These are phyloP conservation scores for Dipus sagitta DNA, from an alignment of 2,797 vertebrate genomes.

Conservation along the genomic window DNA sequence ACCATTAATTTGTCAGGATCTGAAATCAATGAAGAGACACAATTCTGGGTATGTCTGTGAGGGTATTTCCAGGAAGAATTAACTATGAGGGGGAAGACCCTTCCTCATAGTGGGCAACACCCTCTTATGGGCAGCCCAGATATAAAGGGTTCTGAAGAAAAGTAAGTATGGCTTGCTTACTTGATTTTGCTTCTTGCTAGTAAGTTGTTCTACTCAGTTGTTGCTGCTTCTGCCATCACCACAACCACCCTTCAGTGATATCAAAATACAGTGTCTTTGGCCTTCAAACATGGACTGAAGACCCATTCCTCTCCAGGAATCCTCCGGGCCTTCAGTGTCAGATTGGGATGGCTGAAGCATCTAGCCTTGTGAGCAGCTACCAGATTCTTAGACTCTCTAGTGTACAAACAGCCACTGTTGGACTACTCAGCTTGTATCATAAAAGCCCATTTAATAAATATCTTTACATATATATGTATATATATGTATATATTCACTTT, in stretches of 20 bases:
- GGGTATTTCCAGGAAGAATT: background rate
- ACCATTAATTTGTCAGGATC: background rate
- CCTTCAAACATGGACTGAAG: background rate
- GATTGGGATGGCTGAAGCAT: background rate
- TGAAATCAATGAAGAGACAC: background rate
- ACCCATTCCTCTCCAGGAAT: background rate
- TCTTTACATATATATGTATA: no score
- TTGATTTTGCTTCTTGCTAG: background rate
- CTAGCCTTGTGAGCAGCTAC: background rate
- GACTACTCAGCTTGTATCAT: background rate
- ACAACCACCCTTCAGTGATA: background rate
- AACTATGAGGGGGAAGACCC: no score
- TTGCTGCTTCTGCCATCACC: background rate
- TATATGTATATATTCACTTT: no score
- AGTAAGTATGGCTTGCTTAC: background rate
- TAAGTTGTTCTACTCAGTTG: background rate
- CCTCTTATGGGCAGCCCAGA: background rate
- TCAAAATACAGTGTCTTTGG: background rate
- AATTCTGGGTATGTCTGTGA: background rate
- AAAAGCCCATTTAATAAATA: background rate
- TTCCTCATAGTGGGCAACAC: no score
- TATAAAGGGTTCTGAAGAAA: background rate
- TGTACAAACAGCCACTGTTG: background rate
- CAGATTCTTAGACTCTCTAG: background rate
- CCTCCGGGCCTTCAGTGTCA: background rate